A percentile compares a stretch with the other conserved stretches of the same genome.
Evolutionary conservation across 53 echinoderm and acorn worm species (phyloP).

Genomic region (Zoroaster sp.): DNA sequence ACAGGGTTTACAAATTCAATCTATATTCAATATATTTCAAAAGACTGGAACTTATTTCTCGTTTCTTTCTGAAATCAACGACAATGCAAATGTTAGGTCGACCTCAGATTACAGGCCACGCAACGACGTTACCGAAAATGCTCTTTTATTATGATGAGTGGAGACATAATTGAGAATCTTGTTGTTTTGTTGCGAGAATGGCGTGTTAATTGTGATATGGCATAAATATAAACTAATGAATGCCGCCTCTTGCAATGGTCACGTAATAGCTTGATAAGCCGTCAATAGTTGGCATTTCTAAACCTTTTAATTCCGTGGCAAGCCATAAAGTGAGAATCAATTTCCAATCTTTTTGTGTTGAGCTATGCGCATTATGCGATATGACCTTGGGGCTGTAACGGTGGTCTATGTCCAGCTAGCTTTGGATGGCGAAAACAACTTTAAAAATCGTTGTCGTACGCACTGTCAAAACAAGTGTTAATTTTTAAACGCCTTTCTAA

Average conservation of each 20-base stretch:
- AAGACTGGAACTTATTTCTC: no score
- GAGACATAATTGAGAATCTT: no score
- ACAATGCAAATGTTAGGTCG: no score
- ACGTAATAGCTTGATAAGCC: conserved; percentile 17
- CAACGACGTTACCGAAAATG: no score
- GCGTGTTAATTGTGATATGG: not conserved
- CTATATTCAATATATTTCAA: no score
- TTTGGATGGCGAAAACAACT: not conserved
- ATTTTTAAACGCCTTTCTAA: no score
- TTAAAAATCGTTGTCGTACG: not conserved
- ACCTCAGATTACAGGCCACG: no score
- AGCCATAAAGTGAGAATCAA: conserved; percentile 25
- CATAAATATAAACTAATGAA: not conserved
- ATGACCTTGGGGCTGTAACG: not conserved
- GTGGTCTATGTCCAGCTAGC: not conserved
- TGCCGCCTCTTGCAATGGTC: not conserved
- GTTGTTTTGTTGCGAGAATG: not conserved
- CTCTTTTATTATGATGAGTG: no score
- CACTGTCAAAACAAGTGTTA: no score
- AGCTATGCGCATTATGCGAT: not conserved
- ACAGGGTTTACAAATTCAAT: no score
- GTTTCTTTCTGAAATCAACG: no score
- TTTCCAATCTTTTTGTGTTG: not conserved
- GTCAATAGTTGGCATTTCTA: not conserved
- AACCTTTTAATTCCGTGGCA: not conserved